These are phyloP conservation scores for Dicyrtomina minuta DNA, from an alignment of 2,888 invertebrate genomes.

Conservation along the genomic window DNA sequence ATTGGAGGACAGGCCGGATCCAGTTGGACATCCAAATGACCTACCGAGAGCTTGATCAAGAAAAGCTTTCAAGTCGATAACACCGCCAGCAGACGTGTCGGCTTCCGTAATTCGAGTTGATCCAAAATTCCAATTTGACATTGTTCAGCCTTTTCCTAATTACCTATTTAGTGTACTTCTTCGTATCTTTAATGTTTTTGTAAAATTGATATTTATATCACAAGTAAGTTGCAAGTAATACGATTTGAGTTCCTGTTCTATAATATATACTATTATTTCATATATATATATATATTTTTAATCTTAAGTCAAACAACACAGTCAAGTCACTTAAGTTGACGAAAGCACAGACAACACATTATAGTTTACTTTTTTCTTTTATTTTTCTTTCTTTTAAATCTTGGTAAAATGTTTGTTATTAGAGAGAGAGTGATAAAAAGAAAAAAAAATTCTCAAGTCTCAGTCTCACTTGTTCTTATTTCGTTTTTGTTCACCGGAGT, in stretches of 20 bases:
- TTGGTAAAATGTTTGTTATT: neutral
- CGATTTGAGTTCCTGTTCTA: slow-evolving; percentile 30
- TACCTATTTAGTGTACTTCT: slow-evolving; percentile 2
- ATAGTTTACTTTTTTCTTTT: slow-evolving; percentile 5
- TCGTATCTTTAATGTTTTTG: slow-evolving; percentile 20
- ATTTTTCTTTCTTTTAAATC: slow-evolving; percentile 14
- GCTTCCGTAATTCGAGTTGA: slow-evolving; percentile 31
- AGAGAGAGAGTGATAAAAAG: slow-evolving; percentile 23
- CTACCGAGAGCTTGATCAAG: slow-evolving; percentile 50
- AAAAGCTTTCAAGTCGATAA: slow-evolving; percentile 49
- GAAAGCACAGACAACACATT: slow-evolving; percentile 35
- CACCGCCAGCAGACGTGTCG: slow-evolving; percentile 32
- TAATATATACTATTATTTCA: neutral
- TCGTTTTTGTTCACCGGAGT: slow-evolving; percentile 33
- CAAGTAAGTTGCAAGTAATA: slow-evolving; percentile 38
- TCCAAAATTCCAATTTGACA: slow-evolving; percentile 36
- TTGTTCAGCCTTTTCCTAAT: slow-evolving; percentile 15
- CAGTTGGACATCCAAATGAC: slow-evolving; percentile 16
- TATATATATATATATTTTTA: slow-evolving; percentile 3
- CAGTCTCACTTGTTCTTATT: slow-evolving; percentile 35
- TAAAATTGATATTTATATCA: slow-evolving; percentile 35
- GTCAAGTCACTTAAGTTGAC: slow-evolving; percentile 36
- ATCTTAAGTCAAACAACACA: slow-evolving; percentile 25
- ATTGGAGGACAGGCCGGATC: slow-evolving; percentile 12
- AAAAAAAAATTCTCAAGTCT: slow-evolving; percentile 31